Evolutionary conservation across 2,888 invertebrate genomes (phyloP), one percentile per base, ranked within the genome.

Genomic region (Camponotus fellah): DNA sequence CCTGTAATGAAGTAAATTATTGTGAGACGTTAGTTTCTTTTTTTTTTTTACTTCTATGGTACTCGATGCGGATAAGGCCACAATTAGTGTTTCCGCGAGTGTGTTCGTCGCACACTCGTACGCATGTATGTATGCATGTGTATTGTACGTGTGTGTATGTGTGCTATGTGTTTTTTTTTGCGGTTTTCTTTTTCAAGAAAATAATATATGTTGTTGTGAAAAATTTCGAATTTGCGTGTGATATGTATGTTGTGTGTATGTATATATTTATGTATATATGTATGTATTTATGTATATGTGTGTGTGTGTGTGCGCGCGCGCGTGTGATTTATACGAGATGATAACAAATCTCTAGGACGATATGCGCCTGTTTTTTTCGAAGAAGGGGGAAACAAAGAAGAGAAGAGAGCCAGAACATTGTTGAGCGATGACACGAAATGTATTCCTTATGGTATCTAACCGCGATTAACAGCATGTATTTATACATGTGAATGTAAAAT

Each of bases 11-110:
- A 87, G 68, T 77, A 69, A 89, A 83, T 86, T 87, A 82, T 62
- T 84, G 77, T 75, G 88, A 91, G 88, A 88, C 90, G 91, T 88
- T 91, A 88, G 89, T 91, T 81, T 26, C 58, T 62, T 81, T 69
- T 66, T 60, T 26, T 17, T 53, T 60, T 60, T 69, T 90, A 87
- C 85, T 88, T 84, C 87, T 91, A 90, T 85, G 40, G 88, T 90
- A 91, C 87, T 92, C 90, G 88, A 53, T 92, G 89, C 91, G 88
- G 88, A 92, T 93, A 93, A 93, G 93, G 93, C 92, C 93, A 92
- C 92, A 90, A 89, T 89, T 88, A 89, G 85, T 86, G 86, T 88
- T 83, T 85, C 82, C 86, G 85, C 84, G 88, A 87, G 84, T 88
- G 89, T 88, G 86, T 88, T 65, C 32, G 56, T 43, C 83, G 87